These are phyloP conservation scores for Limanda limanda DNA, from an alignment of 2,113 vertebrate species.

Conservation along the genomic window DNA sequence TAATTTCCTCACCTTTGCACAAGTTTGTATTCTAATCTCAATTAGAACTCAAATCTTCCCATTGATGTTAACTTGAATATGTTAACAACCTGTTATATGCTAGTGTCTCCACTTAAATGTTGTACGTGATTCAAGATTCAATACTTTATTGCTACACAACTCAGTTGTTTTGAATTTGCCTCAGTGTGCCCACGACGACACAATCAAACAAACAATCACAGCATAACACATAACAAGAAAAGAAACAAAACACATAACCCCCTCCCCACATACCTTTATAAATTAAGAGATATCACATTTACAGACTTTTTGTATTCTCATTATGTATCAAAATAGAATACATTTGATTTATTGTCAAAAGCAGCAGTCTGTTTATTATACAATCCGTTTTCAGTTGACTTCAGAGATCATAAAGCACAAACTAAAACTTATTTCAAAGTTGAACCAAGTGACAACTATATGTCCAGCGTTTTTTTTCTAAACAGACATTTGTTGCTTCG, in stretches of 20 bases:
- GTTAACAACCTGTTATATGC: too few species aligned
- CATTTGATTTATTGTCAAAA: background rate
- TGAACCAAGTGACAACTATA: background rate
- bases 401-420: background rate
- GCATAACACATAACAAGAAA: too few species aligned
- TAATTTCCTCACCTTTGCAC: too few species aligned
- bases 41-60: background rate
- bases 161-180: too few species aligned
- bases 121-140: too few species aligned
- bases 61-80: background rate
- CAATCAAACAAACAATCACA: too few species aligned
- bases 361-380: background rate
- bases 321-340: background rate
- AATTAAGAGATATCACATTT: background rate
- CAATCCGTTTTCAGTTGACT: background rate
- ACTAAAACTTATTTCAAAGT: too few species aligned
- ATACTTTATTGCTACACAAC: too few species aligned
- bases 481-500: background rate
- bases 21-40: background rate
- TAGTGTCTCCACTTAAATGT: too few species aligned
- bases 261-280: background rate
- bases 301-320: background rate
- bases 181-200: too few species aligned
- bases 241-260: too few species aligned
- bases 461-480: background rate